Evolutionary conservation across 1,140 invertebrate species (phyloP).

Genomic region (Neotoxoptera formosana): DNA sequence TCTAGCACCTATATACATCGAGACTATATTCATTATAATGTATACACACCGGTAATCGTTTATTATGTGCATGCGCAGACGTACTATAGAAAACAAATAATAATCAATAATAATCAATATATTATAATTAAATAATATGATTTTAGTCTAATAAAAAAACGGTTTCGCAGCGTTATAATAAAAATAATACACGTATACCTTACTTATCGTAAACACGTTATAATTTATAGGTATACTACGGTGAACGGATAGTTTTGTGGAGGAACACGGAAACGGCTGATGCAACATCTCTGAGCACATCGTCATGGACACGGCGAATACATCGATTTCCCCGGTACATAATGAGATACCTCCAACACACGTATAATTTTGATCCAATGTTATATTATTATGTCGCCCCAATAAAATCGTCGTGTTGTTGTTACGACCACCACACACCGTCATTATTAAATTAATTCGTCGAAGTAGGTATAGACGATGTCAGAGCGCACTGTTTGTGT

Average conservation of each 20-base stretch:
- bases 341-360: not conserved
- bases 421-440: not conserved
- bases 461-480: no score
- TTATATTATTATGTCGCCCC: no score
- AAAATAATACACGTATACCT: not conserved
- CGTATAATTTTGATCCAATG: not conserved
- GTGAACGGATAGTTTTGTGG: not conserved
- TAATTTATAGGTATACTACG: not conserved
- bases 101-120: not conserved
- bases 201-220: not conserved
- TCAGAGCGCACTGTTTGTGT: no score
- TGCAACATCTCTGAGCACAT: not conserved
- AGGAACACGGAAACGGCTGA: slow-evolving; percentile 13
- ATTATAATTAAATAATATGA: not conserved
- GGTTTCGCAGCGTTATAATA: not conserved
- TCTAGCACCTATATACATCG: not conserved
- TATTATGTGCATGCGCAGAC: not conserved
- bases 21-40: not conserved
- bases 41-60: no score
- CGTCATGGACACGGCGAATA: slow-evolving; percentile 1
- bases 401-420: not conserved
- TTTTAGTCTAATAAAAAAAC: not conserved
- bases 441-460: not conserved
- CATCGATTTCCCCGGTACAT: not conserved
- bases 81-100: not conserved